phyloP scores from a whole-genome alignment of 2,113 vertebrate species.

The Heterochromis multidens region DNA sequence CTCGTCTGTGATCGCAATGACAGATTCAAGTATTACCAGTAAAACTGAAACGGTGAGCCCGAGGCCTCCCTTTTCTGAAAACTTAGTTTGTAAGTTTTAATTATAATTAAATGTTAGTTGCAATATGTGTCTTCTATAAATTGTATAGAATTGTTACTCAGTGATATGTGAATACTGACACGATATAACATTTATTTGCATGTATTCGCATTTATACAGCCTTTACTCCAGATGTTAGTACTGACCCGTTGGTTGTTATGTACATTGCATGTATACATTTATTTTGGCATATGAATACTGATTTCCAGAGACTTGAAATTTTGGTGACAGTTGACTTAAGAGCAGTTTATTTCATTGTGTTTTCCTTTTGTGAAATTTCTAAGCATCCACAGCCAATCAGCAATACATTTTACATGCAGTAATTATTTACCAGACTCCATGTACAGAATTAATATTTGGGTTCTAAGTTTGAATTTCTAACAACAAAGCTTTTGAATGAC shows the following conservation, averaged over 20 bases:
- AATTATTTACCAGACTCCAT: not conserved
- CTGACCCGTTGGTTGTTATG: not conserved
- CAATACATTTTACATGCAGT: not conserved
- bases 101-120: not conserved
- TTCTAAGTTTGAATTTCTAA: not conserved
- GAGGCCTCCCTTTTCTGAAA: not conserved
- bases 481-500: not conserved
- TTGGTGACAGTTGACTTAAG: not conserved
- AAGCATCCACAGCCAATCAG: not conserved
- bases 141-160: not conserved
- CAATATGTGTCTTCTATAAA: not conserved
- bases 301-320: not conserved
- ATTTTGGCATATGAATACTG: not conserved
- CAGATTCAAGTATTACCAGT: conserved; percentile 4
- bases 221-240: not conserved
- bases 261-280: not conserved
- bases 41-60: not conserved
- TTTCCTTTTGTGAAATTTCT: too few species aligned
- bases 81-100: not conserved
- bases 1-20: conserved; percentile 37
- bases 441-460: not conserved
- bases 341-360: not conserved
- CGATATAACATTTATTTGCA: not conserved
- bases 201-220: not conserved
- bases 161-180: not conserved